Evolutionary conservation across 2,113 vertebrate species (phyloP), one percentile per base, ranked within the genome.

Genomic region (Sinocyclocheilus rhinocerous): DNA sequence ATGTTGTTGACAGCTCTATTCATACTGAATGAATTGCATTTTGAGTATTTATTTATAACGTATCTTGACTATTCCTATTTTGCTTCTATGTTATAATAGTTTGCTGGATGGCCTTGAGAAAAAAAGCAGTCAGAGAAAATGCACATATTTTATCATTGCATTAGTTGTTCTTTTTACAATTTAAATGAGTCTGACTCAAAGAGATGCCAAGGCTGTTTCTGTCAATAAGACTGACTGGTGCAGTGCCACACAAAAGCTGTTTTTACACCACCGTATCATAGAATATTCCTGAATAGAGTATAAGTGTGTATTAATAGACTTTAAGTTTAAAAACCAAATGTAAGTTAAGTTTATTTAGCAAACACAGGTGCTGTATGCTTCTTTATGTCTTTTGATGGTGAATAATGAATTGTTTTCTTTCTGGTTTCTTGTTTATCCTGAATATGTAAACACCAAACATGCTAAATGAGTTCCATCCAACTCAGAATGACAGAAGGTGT

Each of bases 141-240:
- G 81, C 63, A 83, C 81, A 83, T 83, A 83, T 83, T 83, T 83
- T 55, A 70, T 52, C 65, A 83, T 70, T 70, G n/a, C 67, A 83
- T 72, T 72, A 81, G 65, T 15, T 50, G 65, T 52, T 83, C 63
- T 67, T 81, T 83, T 55, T 52, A 83, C 63, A 83, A 83, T 83
- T 70, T 72, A 83, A 83, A 83, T 72, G 67, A 83, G 81, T 39
- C n/a, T 29, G 63, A 82, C 61, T 82, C 77, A 67, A 69, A 69
- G 61, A 69, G 26, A 83, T 55, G 67, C 65, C 45, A 72, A 83
- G 48, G 67, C 48, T 83, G 29, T 72, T 83, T 83, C 63, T 61
- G 77, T 72, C 67, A 72, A n/a, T 55, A 83, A 72, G 67, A 72
- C 24, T 72, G 20, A 36, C 48, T 83, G 29, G 42, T 29, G 24